Conservation (phyloP, 2,888 invertebrate species). For the Listrodromus nycthemerus region DNA sequence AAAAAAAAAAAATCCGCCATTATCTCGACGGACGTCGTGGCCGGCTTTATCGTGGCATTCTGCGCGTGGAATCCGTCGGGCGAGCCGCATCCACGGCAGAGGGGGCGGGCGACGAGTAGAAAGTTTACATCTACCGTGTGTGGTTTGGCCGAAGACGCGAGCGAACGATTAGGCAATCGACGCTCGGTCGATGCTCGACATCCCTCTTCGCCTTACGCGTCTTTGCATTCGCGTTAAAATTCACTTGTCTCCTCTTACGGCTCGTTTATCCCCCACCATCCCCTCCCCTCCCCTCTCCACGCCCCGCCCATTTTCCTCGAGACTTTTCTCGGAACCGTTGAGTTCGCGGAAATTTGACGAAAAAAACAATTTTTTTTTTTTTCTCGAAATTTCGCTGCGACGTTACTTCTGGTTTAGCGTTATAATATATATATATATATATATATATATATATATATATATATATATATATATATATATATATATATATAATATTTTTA, state of each 20-base stretch:
- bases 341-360: too few relatives aligned
- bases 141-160: conserved; percentile 39
- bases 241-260: background rate
- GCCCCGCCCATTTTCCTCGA: too few relatives aligned
- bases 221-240: conserved; percentile 31
- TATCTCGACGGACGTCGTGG: conserved; percentile 29
- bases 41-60: conserved; percentile 63
- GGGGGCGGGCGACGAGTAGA: conserved; percentile 50
- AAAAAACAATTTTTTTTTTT: too few relatives aligned
- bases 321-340: too few relatives aligned
- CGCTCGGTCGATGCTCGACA: conserved; percentile 40
- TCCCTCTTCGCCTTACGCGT: conserved; percentile 29
- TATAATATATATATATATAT: too few relatives aligned
- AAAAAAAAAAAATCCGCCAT: conserved; percentile 23
- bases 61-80: conserved; percentile 52
- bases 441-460: too few relatives aligned
- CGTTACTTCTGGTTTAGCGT: too few relatives aligned
- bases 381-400: too few relatives aligned
- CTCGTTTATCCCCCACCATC: too few relatives aligned
- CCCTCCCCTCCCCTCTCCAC: too few relatives aligned
- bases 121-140: conserved; percentile 47
- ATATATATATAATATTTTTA: too few relatives aligned
- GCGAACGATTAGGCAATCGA: conserved; percentile 58
- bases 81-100: conserved; percentile 46
- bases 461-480: too few relatives aligned